phyloP scores from a whole-genome alignment of 1,140 invertebrate genomes.

The Scaptodrosophila lebanonensis region DNA sequence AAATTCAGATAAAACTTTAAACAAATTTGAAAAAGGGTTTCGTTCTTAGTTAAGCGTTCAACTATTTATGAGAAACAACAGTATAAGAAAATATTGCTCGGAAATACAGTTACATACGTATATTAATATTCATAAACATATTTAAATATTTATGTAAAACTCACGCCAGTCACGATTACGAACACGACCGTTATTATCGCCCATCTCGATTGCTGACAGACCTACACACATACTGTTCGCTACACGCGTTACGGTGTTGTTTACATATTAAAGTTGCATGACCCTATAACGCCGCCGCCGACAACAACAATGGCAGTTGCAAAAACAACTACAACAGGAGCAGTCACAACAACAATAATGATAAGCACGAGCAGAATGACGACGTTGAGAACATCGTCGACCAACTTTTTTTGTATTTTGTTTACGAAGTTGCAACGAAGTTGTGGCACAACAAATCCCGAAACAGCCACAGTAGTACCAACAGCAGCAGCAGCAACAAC shows the following conservation, averaged over 20 bases:
- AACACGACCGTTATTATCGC: no score
- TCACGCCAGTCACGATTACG: no score
- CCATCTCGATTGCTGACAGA: no score
- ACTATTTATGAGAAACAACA: no score
- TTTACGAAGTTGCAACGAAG: slow-evolving; percentile 45
- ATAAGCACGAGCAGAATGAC: background rate
- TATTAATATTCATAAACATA: no score
- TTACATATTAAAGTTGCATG: slow-evolving; percentile 75
- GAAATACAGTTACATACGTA: no score
- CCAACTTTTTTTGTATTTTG: slow-evolving; percentile 10
- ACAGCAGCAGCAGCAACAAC: background rate
- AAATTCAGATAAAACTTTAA: no score
- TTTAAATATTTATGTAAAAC: no score
- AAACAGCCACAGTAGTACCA: background rate
- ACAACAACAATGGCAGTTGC: slow-evolving; percentile 21
- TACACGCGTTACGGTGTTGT: slow-evolving; percentile 45
- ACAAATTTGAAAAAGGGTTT: no score
- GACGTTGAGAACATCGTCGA: background rate
- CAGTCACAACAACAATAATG: slow-evolving; percentile 15
- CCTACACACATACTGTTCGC: background rate
- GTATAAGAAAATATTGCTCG: no score
- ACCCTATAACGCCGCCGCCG: slow-evolving; percentile 28
- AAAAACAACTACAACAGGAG: slow-evolving; percentile 18
- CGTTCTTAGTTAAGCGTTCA: no score
- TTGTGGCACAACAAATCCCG: background rate